Evolutionary conservation across 2,888 invertebrate species (phyloP).

Genomic region (Philhelius pedissequus): DNA sequence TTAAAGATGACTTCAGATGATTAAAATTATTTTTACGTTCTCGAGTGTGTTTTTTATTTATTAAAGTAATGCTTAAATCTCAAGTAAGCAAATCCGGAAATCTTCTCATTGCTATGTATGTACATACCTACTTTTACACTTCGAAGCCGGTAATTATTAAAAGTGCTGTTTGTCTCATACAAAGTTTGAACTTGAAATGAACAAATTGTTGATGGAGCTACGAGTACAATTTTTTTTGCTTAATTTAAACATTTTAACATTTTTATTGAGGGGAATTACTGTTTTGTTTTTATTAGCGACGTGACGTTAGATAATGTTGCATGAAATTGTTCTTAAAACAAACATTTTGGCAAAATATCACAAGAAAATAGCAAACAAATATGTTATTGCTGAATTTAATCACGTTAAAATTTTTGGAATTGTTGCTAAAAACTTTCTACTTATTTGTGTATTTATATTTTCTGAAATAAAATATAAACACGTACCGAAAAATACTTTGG

Average conservation of each 20-base stretch:
- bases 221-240: too few species aligned
- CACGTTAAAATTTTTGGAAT: too few species aligned
- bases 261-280: background rate
- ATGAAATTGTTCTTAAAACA: background rate
- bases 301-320: too few species aligned
- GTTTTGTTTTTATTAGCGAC: background rate
- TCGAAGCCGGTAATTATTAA: background rate
- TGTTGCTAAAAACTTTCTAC: too few species aligned
- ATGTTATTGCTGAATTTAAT: too few species aligned
- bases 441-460: too few species aligned
- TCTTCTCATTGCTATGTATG: background rate
- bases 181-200: background rate
- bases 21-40: background rate
- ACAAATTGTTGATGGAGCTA: background rate
- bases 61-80: background rate
- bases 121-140: too few species aligned
- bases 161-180: background rate
- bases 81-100: background rate
- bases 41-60: background rate
- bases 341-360: background rate
- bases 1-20: background rate
- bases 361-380: background rate
- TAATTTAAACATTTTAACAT: too few species aligned
- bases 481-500: too few species aligned
- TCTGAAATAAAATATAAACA: too few species aligned